A percentile compares a stretch with the other conserved stretches of the same genome.
Evolutionary conservation across 2,888 invertebrate genomes (phyloP).

Genomic region (Gymnoscelis rufifasciata): DNA sequence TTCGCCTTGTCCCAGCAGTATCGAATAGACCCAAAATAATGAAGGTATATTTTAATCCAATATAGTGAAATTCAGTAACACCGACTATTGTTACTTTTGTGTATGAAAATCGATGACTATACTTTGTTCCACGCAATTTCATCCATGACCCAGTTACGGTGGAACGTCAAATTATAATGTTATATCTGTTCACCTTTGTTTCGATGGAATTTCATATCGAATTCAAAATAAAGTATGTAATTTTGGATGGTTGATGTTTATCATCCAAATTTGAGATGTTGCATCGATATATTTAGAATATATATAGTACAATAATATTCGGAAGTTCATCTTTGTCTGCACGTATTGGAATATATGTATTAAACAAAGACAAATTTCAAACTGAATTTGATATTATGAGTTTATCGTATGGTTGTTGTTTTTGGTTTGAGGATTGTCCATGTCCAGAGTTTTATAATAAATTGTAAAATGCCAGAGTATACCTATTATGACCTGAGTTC

Average conservation of each 20-base stretch:
- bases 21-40: background rate
- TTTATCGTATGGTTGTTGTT: no score
- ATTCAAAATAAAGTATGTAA: background rate
- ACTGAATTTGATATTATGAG: no score
- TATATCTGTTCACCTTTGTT: constrained; percentile 7
- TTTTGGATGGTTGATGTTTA: background rate
- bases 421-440: no score
- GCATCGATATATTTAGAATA: background rate
- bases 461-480: no score
- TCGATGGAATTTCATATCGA: constrained; percentile 1
- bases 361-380: no score
- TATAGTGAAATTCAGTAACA: background rate
- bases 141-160: constrained; percentile 34
- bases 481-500: no score
- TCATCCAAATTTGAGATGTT: background rate
- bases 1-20: no score
- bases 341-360: no score
- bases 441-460: no score
- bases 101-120: constrained; percentile 40
- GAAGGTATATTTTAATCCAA: constrained; percentile 2
- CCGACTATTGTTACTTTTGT: background rate
- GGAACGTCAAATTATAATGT: constrained; percentile 21
- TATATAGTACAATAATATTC: background rate
- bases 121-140: constrained; percentile 17
- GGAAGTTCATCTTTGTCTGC: no score